Base-by-base conservation (phyloP, 2,888 invertebrate genomes). In the Drosophila mettleri region DNA sequence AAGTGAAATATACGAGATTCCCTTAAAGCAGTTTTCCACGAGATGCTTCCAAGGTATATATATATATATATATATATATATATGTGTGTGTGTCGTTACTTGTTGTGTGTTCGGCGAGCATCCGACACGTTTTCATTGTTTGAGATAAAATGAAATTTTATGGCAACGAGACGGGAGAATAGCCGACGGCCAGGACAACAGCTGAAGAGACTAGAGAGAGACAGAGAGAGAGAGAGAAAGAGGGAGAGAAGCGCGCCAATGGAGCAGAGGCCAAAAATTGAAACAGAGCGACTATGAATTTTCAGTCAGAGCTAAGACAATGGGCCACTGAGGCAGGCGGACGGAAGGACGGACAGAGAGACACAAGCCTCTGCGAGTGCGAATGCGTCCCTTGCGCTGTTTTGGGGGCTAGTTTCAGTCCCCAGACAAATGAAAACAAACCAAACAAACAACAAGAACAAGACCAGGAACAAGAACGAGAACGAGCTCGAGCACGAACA, bases 111-210 rank as follows among this genome's bases (percentile, higher is more conserved):
- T 61, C 63, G 45, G 80, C 65, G 83, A 54, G 63, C 62, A 60
- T 51, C 57, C 73, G 67, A 87, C 83, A 87, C 83, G 83, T 84
- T 84, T 85, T 79, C 83, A 85, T 82, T 84, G 86, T 79, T 87
- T 85, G 76, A 76, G 82, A 76, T 87, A 87, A 85, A 84, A 87
- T 87, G 83, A 84, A 84, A 87, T 87, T 87, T 84, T 76, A 84
- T 87, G 82, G 85, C 87, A 68, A 67, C 58, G 68, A 53, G 66
- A 61, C 54, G 45, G 36, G 48, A 27, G 52, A 45, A 72, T 68
- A 24, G 68, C 76, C 58, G 27, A 18, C 58, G 57, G 77, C 62
- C 60, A 43, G 58, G 41, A 57, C 48, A 68, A 31, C 46, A 29
- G 46, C 27, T 27, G 33, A 49, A 24, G 10, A 10, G n/a, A 10